Conservation (phyloP, 2,888 invertebrate species). For the Drosophila kokeensis region DNA sequence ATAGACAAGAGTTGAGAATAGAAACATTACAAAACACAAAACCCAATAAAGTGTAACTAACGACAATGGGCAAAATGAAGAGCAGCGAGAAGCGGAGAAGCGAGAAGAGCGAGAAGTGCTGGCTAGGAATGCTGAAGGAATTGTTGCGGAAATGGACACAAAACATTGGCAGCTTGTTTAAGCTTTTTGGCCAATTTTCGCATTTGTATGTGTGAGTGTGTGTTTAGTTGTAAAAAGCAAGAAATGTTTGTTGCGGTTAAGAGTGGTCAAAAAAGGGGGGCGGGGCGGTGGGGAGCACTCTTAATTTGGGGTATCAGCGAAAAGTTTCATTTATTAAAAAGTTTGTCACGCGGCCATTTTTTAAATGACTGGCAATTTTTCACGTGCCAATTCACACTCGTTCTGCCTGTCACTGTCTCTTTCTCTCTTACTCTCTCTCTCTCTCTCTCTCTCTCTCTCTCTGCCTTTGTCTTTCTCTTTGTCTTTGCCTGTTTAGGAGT, state of each 20-base stretch:
- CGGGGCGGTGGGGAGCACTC: neutral
- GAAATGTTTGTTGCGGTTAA: conserved; percentile 60
- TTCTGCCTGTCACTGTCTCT: neutral
- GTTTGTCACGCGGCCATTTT: conserved; percentile 73
- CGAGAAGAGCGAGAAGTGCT: neutral
- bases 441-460: neutral
- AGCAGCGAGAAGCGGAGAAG: neutral
- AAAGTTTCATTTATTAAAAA: conserved; percentile 79
- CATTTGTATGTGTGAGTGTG: conserved; percentile 52
- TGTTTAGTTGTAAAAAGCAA: conserved; percentile 28
- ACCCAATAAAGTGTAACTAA: conserved; percentile 78
- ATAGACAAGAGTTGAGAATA: conserved; percentile 44
- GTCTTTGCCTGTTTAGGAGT: conserved; percentile 23
- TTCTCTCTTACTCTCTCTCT: neutral
- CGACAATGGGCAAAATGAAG: conserved; percentile 58
- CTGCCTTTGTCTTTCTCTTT: conserved; percentile 4
- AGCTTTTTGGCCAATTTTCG: conserved; percentile 75
- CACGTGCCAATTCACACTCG: conserved; percentile 70
- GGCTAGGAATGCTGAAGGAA: neutral
- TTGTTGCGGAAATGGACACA: conserved; percentile 68
- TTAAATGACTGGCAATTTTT: conserved; percentile 78
- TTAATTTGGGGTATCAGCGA: conserved; percentile 26
- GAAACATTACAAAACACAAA: conserved; percentile 66
- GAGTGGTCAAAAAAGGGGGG: conserved; percentile 43
- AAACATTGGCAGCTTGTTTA: conserved; percentile 80